Evolutionary conservation across 2,113 vertebrate genomes (phyloP), one percentile per base, ranked within the genome.

Genomic region (Tyto alba): DNA sequence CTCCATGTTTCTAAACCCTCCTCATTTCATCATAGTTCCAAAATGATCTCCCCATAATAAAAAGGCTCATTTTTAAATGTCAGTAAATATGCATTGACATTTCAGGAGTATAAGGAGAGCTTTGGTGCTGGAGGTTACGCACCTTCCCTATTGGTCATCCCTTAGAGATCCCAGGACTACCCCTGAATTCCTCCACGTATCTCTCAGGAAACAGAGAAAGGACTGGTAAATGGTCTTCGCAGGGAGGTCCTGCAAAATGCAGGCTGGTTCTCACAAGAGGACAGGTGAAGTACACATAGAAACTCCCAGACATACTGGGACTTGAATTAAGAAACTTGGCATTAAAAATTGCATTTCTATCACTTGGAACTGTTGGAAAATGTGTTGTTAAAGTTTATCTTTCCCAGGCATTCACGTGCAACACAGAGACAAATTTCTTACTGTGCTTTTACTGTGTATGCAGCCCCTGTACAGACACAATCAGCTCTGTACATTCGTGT

Each of bases 121-220:
- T 73, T 92, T 6, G 2, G 17, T 64, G n/a, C 25, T 78, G 29
- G 26, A 62, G 13, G 26, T 63, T 36, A 21, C 0, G 0, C 1
- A 0, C 8, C 36, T 47, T 57, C 22, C 16, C 25, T 40, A 5
- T 19, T 27, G 68, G 14, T 74, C 45, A 67, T 7, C 13, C 36
- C 47, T 67, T 52, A 34, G 55, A 82, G 36, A 69, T 56, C 22
- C 10, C 45, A 59, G 50, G 13, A 10, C 50, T 14, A 53, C 5
- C 20, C 22, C 36, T 63, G 34, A 85, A 50, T 50, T 38, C 48
- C 27, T 90, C 21, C 43, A 62, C 9, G 6, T 64, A 45, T 36
- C 32, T 67, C 25, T 69, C 32, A 56, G 68, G 23, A 66, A 64
- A 45, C 21, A 50, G 50, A 64, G 56, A 40, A 82, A 43, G 59